These are phyloP conservation scores for Hippopotamus amphibius DNA, from an alignment of 2,113 vertebrate genomes.

Conservation along the genomic window DNA sequence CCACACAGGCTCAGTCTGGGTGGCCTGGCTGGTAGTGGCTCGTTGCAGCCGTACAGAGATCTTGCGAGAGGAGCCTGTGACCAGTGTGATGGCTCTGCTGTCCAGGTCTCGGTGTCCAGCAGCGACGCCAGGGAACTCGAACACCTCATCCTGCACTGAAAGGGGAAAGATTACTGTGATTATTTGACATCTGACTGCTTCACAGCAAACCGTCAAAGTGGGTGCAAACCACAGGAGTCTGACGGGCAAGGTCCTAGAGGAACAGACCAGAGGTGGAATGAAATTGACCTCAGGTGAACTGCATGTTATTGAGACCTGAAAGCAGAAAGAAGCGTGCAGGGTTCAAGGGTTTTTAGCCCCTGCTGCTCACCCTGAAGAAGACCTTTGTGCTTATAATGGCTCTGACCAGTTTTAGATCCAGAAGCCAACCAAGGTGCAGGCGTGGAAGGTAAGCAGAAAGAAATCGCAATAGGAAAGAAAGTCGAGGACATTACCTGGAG, in stretches of 20 bases:
- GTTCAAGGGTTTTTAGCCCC: background rate
- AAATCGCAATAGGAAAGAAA: background rate
- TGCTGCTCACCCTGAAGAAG: background rate
- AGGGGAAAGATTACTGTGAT: slow-evolving; percentile 30
- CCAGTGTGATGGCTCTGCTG: slow-evolving; percentile 94
- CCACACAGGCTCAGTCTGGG: slow-evolving; percentile 96
- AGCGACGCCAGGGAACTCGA: slow-evolving; percentile 91
- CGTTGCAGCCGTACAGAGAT: slow-evolving; percentile 96
- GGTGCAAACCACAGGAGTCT: background rate
- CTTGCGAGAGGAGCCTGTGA: slow-evolving; percentile 95
- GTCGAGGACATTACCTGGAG: slow-evolving; percentile 87
- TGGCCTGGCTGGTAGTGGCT: slow-evolving; percentile 96
- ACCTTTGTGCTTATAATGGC: background rate
- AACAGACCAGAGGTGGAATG: background rate
- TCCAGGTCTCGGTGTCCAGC: slow-evolving; percentile 87
- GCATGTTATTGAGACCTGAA: background rate
- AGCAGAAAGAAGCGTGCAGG: background rate
- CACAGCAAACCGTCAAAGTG: background rate
- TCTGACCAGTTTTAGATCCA: background rate
- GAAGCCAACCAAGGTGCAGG: background rate
- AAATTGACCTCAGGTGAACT: background rate
- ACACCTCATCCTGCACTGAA: slow-evolving; percentile 95
- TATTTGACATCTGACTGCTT: background rate
- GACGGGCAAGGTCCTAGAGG: background rate
- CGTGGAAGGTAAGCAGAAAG: background rate